Evolutionary conservation across 2,797 vertebrate genomes (phyloP), one percentile per base, ranked within the genome.

Genomic region (Bryconaethiops microstoma): DNA sequence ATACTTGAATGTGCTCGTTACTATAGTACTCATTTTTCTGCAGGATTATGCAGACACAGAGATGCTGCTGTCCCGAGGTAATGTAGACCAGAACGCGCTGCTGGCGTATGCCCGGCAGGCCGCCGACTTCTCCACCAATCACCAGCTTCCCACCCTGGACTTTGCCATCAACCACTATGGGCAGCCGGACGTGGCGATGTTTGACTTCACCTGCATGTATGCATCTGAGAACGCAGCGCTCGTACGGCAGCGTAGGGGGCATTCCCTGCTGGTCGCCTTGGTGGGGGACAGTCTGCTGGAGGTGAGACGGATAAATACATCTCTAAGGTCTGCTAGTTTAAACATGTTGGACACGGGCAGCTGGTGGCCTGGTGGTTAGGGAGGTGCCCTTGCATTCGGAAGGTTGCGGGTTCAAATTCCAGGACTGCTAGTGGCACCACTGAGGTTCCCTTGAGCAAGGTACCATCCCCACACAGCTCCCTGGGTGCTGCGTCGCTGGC

Each of bases 191-290:
- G 97, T 99, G 59, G 97, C 98, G 85, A 96, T 99, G 97, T 99
- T 99, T 0, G 98, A 99, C 90, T 99, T 99, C 90, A 99, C 98
- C 0, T 97, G 96, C 88, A 98, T 98, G 97, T 98, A 98, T 0
- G 97, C 98, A 0, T 96, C 97, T 0, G 97, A 98, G 89, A 96
- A 98, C 0, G 97, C 98, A 0, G 97, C 97, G 0, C 89, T 97
- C 88, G 92, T 98, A 68, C 94, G 95, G n/a, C 96, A 96, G 78
- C 94, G 96, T 65, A 93, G 94, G 0, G 95, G 95, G 50, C 95
- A 96, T 86, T 95, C 92, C 77, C 89, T 99, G 10, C 91, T 99
- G 5, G 95, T 98, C 82, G 93, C 96, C 0, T 89, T 99, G 89
- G 97, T 99, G 10, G 98, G 98, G 39, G 98, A 99, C 92, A 99